Conservation (phyloP, 2,888 invertebrate species). For the Xestia rhomboidea region DNA sequence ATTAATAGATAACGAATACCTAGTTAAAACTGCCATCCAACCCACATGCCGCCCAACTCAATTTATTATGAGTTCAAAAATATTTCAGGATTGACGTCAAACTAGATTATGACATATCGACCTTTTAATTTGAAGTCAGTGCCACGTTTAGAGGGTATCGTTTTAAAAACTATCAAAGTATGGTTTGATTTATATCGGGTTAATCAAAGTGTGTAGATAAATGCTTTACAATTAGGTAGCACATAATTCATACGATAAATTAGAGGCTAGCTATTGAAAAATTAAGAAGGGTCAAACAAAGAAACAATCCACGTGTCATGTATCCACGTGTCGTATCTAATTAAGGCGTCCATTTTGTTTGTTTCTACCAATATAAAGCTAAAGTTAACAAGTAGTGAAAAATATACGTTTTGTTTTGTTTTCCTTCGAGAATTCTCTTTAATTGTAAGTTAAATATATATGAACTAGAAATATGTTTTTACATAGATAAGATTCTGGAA, state of each 20-base stretch:
- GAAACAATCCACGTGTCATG: not conserved
- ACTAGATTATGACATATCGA: constrained; percentile 5
- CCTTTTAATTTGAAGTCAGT: constrained; percentile 8
- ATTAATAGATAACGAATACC: not conserved
- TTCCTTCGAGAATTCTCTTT: constrained; percentile 7
- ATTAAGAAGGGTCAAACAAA: not conserved
- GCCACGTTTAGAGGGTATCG: constrained; percentile 6
- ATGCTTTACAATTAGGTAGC: not conserved
- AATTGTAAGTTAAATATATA: not conserved
- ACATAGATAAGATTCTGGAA: not conserved
- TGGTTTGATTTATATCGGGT: not conserved
- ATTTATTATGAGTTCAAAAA: constrained; percentile 12
- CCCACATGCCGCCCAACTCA: not conserved
- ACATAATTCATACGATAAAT: not conserved
- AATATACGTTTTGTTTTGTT: constrained; percentile 16
- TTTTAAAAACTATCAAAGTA: constrained; percentile 8
- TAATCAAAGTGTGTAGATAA: not conserved
- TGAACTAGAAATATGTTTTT: constrained; percentile 13
- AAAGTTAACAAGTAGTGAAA: not conserved
- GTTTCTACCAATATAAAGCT: constrained; percentile 10
- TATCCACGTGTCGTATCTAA: too few relatives aligned
- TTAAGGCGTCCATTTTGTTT: constrained; percentile 11
- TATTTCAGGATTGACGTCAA: constrained; percentile 16
- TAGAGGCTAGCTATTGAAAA: not conserved
- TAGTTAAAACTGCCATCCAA: not conserved